Base-by-base conservation (phyloP, 2,888 invertebrate species). In the Epistrophe eligans region DNA sequence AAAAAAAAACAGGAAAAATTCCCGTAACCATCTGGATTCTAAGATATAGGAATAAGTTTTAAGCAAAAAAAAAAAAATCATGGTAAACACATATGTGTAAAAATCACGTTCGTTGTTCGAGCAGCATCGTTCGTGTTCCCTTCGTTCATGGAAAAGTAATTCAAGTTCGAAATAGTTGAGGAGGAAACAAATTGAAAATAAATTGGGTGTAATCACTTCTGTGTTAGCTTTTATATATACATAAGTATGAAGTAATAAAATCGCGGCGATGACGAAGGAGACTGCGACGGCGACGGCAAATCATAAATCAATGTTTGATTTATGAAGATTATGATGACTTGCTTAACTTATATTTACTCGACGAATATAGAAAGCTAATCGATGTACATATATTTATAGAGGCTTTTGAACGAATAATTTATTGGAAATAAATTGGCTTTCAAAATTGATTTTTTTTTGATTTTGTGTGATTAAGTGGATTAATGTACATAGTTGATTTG, bases 171-270 rank as follows among this genome's bases (percentile, higher is more conserved):
- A 67, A 67, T 67, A 67, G 67, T 67, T 67, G 67, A 52, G 71
- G 50, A 48, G 71, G 60, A 60, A 43, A 71, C 76, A 28, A 70
- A 77, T 79, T 77, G 77, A 57, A 64, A 71, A 77, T 70, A 85
- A 82, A 85, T 85, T 82, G 81, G 58, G 70, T 64, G 74, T 85
- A 77, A 74, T 81, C 74, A 73, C 67, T 76, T 76, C 13, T 72
- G 70, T 64, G 43, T 55, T 70, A 55, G 70, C 38, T 71, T 52
- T 48, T 28, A 28, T 55, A 55, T 7, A 55, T 55, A 55, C 2
- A 55, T 66, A 32, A 15, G 28, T 6, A 55, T 66, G 28, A 55
- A 55, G 58, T 52, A 55, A 72, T 67, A 77, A 77, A 60, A 35
- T 62, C 57, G 64, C 35, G 62, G 40, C 60, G n/a, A 19, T 7